These are phyloP conservation scores for Otus sunia DNA, from an alignment of 2,113 vertebrate species.

Conservation along the genomic window DNA sequence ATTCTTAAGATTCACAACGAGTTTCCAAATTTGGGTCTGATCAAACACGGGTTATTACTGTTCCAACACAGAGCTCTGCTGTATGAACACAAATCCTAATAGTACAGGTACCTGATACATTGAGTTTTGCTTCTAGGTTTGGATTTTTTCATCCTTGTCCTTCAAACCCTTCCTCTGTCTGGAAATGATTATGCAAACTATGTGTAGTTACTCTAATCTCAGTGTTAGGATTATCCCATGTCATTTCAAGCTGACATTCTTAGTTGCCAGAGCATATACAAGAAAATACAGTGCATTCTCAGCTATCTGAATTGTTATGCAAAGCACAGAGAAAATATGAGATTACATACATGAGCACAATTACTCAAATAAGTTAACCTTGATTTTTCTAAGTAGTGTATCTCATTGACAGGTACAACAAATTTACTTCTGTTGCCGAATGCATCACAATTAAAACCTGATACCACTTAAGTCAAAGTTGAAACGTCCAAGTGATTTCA, in stretches of 20 bases:
- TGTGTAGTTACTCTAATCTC: not conserved
- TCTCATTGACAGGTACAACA: not conserved
- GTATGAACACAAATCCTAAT: not conserved
- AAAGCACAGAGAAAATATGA: not conserved
- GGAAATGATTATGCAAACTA: not conserved
- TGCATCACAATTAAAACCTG: not conserved
- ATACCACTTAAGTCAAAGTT: not conserved
- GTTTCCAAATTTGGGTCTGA: not conserved
- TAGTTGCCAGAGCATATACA: not conserved
- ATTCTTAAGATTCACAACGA: not conserved
- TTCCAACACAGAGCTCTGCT: not conserved
- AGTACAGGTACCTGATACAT: not conserved
- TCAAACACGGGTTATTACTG: not conserved
- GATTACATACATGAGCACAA: not conserved
- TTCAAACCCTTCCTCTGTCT: not conserved
- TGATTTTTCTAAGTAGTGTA: not conserved
- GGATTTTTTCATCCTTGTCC: not conserved
- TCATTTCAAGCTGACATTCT: not conserved
- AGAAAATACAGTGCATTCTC: not conserved
- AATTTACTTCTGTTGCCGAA: not conserved
- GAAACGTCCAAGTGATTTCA: not conserved
- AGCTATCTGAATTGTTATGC: not conserved
- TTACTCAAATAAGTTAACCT: not conserved
- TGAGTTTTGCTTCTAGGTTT: not conserved
- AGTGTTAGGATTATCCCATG: not conserved